A percentile compares a stretch with the other conserved stretches of the same genome.
phyloP scores from a whole-genome alignment of 2,113 vertebrate genomes.

The Zingel zingel region DNA sequence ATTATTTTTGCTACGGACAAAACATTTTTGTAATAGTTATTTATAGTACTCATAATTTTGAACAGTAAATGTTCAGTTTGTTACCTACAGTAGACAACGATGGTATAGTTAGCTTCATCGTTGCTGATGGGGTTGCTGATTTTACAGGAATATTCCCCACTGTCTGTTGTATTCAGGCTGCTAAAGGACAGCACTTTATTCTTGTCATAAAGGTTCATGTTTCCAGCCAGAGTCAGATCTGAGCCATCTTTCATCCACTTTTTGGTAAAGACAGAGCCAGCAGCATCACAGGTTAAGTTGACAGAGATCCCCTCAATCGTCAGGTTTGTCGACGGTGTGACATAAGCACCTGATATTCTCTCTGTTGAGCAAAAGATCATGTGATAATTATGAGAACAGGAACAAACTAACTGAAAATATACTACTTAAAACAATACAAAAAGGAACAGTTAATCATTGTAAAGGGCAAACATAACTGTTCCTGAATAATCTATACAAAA shows the following conservation, averaged over 20 bases:
- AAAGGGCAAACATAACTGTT: neutral
- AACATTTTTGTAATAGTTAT: neutral
- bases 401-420: neutral
- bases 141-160: conserved; percentile 48
- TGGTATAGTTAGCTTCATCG: neutral
- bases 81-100: conserved; percentile 66
- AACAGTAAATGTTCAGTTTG: neutral
- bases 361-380: conserved; percentile 46
- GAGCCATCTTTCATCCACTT: conserved; percentile 58
- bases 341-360: conserved; percentile 26
- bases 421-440: too few species aligned
- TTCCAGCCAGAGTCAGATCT: conserved; percentile 29
- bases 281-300: conserved; percentile 14
- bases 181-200: conserved; percentile 57
- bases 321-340: conserved; percentile 7
- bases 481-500: neutral
- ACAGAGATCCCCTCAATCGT: neutral
- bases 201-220: conserved; percentile 30
- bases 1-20: neutral
- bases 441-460: neutral
- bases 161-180: neutral
- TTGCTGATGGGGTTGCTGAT: conserved; percentile 53
- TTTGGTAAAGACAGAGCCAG: conserved; percentile 18
- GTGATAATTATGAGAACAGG: neutral
- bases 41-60: neutral